Evolutionary conservation across 2,888 invertebrate species (phyloP), one percentile per base, ranked within the genome.

Genomic region (Zygaena filipendulae): DNA sequence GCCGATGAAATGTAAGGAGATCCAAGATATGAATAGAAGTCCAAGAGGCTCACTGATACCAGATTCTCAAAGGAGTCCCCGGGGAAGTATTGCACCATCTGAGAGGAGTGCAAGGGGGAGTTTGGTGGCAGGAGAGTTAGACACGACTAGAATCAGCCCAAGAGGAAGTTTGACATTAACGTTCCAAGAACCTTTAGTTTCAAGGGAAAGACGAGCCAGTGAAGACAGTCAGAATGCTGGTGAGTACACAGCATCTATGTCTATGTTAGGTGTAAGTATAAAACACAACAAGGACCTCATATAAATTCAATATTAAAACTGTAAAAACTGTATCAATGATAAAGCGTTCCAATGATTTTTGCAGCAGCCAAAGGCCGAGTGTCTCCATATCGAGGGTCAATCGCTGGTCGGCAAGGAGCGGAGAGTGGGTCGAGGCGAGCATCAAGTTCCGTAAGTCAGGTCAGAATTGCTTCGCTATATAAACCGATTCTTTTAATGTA

Each of bases 361-460:
- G 13, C 33, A 71, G 72, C 54, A 19, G 50, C 45, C 2, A 51
- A 62, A 20, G 72, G 74, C 20, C 77, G 86, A 33, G 81, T 82
- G 27, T 87, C 87, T 1, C 87, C 87, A 0, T 87, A 87, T 60
- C 71, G 86, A 32, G 75, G 82, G 2, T 80, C 82, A 2, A 28
- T 79, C 37, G 59, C 53, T 2, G 82, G 79, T 11, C 61, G 81
- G 4, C 77, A 74, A 38, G 60, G 70, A 10, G 68, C 84, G 0
- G 87, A 87, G 30, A 64, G 72, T 1, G 85, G 84, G 0, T 87
- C 87, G 0, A 70, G 88, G 29, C 68, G 88, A 35, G 87, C 88
- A 2, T 88, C 88, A 44, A 88, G 87, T 52, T 88, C 87, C 13
- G 87, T 88, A 11, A 88, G 88, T 43, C 88, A 88, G 83, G 88